phyloP scores from a whole-genome alignment of 2,888 invertebrate species.

The Frankliniella intonsa region DNA sequence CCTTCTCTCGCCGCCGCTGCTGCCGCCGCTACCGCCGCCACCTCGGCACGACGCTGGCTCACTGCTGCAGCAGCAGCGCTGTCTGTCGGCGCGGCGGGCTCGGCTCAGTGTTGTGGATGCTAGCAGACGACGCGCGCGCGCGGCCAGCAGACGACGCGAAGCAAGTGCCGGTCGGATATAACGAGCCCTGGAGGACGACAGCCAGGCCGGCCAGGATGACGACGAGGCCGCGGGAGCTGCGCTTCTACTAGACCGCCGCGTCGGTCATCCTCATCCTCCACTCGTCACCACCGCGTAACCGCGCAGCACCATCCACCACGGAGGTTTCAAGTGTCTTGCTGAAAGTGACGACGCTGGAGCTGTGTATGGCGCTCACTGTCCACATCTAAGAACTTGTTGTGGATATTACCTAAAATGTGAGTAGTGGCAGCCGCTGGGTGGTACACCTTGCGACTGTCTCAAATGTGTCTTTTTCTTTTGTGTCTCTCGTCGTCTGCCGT shows the following conservation, averaged over 20 bases:
- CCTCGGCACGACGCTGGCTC: background rate
- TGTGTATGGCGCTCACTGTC: too few relatives aligned
- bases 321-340: too few relatives aligned
- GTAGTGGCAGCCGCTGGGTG: too few relatives aligned
- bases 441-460: too few relatives aligned
- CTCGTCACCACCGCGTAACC: too few relatives aligned
- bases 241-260: background rate
- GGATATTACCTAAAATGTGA: too few relatives aligned
- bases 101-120: background rate
- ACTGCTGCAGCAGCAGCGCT: background rate
- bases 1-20: background rate
- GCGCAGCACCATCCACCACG: too few relatives aligned
- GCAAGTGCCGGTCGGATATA: background rate
- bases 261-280: background rate
- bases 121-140: background rate
- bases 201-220: background rate
- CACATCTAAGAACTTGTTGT: too few relatives aligned
- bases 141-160: background rate
- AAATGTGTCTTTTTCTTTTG: too few relatives aligned
- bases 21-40: background rate
- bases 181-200: background rate
- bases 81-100: background rate
- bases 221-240: too few relatives aligned
- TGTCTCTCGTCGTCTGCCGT: too few relatives aligned
- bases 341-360: too few relatives aligned